These are phyloP conservation scores for Malurus leucopterus DNA, from an alignment of 2,797 vertebrate genomes.

Conservation along the genomic window DNA sequence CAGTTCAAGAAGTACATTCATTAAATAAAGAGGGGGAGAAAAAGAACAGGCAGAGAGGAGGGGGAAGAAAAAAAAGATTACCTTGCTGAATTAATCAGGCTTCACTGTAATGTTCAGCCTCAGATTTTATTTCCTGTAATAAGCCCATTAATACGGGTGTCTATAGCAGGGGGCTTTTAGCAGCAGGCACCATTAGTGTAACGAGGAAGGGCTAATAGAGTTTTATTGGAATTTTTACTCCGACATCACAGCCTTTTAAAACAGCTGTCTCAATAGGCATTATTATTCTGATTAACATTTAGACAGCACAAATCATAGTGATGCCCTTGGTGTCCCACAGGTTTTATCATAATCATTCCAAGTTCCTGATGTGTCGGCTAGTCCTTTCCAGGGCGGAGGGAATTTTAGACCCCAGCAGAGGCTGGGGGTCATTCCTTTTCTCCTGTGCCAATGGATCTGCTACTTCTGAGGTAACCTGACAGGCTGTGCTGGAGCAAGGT, in stretches of 20 bases:
- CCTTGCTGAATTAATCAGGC: slow-evolving; percentile 66
- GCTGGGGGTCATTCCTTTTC: neutral
- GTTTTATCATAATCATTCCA: slow-evolving; percentile 32
- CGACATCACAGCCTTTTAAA: slow-evolving; percentile 60
- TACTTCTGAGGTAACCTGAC: neutral
- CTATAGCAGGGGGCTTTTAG: slow-evolving; percentile 63
- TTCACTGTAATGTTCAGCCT: slow-evolving; percentile 59
- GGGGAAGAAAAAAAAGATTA: slow-evolving; percentile 36
- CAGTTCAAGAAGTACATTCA: slow-evolving; percentile 45
- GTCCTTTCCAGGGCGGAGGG: neutral
- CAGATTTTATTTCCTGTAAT: slow-evolving; percentile 70
- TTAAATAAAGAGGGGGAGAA: slow-evolving; percentile 30
- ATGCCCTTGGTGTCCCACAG: slow-evolving; percentile 52
- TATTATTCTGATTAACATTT: slow-evolving; percentile 70
- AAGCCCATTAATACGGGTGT: slow-evolving; percentile 67
- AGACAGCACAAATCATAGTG: slow-evolving; percentile 60
- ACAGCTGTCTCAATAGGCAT: slow-evolving; percentile 68
- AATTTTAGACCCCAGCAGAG: neutral
- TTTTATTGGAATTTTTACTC: slow-evolving; percentile 66
- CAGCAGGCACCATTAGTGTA: slow-evolving; percentile 67
- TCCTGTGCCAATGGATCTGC: neutral
- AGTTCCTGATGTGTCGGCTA: neutral
- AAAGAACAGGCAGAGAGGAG: slow-evolving; percentile 1
- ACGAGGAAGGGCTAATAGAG: slow-evolving; percentile 69
- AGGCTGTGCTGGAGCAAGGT: neutral